Evolutionary conservation across 1,140 invertebrate species (phyloP), one percentile per base, ranked within the genome.

Genomic region (Zaprionus africanus): DNA sequence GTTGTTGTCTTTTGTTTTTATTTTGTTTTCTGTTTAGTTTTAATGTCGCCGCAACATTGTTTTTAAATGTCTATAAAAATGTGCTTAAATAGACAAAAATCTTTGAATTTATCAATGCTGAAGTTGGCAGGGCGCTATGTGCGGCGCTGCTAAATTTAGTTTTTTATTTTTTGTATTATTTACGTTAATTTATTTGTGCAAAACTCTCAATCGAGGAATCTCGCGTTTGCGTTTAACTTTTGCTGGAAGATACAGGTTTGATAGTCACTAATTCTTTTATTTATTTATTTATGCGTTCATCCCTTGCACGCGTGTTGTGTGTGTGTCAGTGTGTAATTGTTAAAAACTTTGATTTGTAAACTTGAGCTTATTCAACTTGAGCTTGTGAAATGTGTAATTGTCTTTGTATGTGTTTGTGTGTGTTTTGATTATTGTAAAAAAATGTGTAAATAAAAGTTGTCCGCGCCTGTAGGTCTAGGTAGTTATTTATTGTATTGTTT

Each of bases 161-260:
- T 62, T 63, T 57, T 79, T 62, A 59, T 57, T 62, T 59, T 57
- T 79, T 71, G 73, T 74, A 58, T 82, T 80, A 64, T 77, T 81
- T 63, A 62, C 26, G 53, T 66, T 66, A 46, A 58, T 66, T 75
- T 76, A 77, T 79, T 60, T 78, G 81, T 87, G 80, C 79, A 88
- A 83, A 87, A 78, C 41, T 78, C 63, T 87, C 78, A 72, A 80
- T 84, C 82, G 82, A 81, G 66, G 78, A 59, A 74, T 76, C 75
- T 82, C 73, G 79, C 72, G 77, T 91, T 88, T 88, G 79, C 72
- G 83, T 91, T 88, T 88, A 81, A 84, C 82, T 78, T 91, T 91
- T 91, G 80, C 82, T 92, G 91, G 91, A 92, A 92, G 91, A 92
- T 92, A 84, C 90, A 82, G 81, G 91, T 91, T 92, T 92, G 91